Percentiles rank a stretch among this genome's conserved stretches.
Conservation (phyloP, 2,797 vertebrate species). For the Siniperca undulata region DNA sequence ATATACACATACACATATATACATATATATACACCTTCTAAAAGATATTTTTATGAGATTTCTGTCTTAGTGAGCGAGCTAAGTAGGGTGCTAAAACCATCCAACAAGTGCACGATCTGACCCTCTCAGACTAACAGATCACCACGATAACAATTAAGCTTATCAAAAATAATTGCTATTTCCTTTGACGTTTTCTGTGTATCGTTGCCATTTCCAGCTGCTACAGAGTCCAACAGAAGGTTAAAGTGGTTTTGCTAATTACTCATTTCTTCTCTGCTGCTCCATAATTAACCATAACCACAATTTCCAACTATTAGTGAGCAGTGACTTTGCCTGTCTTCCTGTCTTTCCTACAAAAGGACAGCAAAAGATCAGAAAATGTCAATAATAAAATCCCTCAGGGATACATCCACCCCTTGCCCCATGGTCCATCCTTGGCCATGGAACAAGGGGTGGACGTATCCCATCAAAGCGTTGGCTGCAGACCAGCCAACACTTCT, state of each 20-base stretch:
- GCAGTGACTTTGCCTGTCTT: neutral
- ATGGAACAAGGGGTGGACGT: neutral
- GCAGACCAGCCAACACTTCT: constrained; percentile 23
- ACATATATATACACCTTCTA: constrained; percentile 18
- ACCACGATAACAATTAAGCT: constrained; percentile 49
- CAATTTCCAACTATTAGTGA: neutral
- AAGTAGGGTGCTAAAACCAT: constrained; percentile 17
- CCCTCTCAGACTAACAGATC: constrained; percentile 45
- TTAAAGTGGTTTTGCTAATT: constrained; percentile 55
- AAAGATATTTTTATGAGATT: constrained; percentile 51
- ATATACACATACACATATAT: no score
- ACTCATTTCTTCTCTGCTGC: constrained; percentile 29
- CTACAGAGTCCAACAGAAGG: constrained; percentile 28
- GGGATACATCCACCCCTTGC: constrained; percentile 1
- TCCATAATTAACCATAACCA: constrained; percentile 40
- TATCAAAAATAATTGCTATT: constrained; percentile 63
- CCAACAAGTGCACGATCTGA: neutral
- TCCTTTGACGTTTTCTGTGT: constrained; percentile 51
- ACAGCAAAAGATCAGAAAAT: constrained; percentile 14
- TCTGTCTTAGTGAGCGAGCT: constrained; percentile 25
- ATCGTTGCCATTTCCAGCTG: constrained; percentile 31
- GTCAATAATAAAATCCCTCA: constrained; percentile 14
- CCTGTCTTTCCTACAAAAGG: neutral
- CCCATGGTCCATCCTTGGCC: neutral
- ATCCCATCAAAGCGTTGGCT: constrained; percentile 22